Percentiles rank a stretch among this genome's conserved stretches.
These are phyloP conservation scores for Dichetophora obliterata DNA, from an alignment of 2,888 invertebrate genomes.

Conservation along the genomic window DNA sequence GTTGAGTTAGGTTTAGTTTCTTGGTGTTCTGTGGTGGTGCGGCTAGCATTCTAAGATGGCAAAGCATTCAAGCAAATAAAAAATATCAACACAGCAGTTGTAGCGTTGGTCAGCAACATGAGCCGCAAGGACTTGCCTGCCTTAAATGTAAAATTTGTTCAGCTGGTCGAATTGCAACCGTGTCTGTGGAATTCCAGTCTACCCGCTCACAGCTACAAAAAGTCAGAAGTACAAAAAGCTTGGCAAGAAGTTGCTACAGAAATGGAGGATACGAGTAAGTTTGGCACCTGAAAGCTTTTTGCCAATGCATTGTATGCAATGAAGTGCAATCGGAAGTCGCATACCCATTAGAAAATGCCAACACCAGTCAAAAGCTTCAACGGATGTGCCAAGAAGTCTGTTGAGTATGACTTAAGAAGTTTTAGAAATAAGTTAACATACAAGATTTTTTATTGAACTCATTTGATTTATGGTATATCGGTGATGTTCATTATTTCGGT, in stretches of 20 bases:
- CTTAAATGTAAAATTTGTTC: constrained; percentile 65
- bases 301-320: not conserved
- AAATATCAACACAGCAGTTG: constrained; percentile 36
- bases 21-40: constrained; percentile 45
- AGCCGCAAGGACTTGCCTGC: constrained; percentile 67
- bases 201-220: constrained; percentile 63
- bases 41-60: constrained; percentile 32
- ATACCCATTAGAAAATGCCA: not conserved
- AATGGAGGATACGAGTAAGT: constrained; percentile 64
- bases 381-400: too few species aligned
- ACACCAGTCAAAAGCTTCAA: too few species aligned
- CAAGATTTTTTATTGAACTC: too few species aligned
- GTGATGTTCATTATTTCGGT: too few species aligned
- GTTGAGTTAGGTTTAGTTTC: constrained; percentile 64
- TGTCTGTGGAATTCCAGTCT: constrained; percentile 64
- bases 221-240: constrained; percentile 65
- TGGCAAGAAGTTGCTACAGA: constrained; percentile 66
- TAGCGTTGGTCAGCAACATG: constrained; percentile 53
- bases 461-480: too few species aligned
- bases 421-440: too few species aligned
- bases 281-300: constrained; percentile 26
- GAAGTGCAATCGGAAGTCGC: not conserved
- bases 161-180: constrained; percentile 62
- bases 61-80: not conserved
- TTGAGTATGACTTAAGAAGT: too few species aligned